A percentile compares a stretch with the other conserved stretches of the same genome.
Conservation (phyloP, 92 coral and sea anemone species). For the Palythoa caribaeorum region DNA sequence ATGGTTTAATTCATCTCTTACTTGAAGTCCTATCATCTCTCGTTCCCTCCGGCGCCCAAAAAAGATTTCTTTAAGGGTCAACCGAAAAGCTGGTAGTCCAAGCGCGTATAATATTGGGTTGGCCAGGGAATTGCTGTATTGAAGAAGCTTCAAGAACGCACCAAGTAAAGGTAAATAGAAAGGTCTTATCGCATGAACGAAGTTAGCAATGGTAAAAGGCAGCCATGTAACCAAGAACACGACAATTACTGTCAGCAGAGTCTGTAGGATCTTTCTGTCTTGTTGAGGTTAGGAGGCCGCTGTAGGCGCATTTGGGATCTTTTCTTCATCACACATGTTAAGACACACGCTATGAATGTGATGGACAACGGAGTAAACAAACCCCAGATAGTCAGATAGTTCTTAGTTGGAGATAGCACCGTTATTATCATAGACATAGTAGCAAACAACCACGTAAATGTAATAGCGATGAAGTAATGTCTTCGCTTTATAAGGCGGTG, state of each 20-base stretch:
- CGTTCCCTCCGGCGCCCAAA: not conserved
- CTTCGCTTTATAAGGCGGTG: not conserved
- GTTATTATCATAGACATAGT: not conserved
- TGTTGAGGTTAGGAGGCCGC: too few species aligned
- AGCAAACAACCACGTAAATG: slow-evolving; percentile 6
- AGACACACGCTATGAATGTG: not conserved
- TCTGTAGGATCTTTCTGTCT: not conserved
- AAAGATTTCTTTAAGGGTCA: not conserved
- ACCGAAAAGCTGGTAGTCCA: not conserved
- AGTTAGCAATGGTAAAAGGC: not conserved
- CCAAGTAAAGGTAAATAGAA: too few species aligned
- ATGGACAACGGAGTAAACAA: not conserved
- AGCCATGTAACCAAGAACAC: slow-evolving; percentile 6
- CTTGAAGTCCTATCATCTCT: not conserved
- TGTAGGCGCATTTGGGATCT: slow-evolving; percentile 4
- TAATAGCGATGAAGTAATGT: not conserved
- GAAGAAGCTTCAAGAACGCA: not conserved
- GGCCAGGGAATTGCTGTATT: not conserved
- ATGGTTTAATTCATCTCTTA: too few species aligned
- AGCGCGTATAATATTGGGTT: not conserved
- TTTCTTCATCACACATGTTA: not conserved
- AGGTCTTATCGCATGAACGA: too few species aligned
- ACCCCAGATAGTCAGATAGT: not conserved
- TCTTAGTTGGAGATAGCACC: not conserved
- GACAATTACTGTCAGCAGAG: slow-evolving; percentile 12